Percentiles rank a stretch among this genome's conserved stretches.
These are phyloP conservation scores for Dysmachus trigonus DNA, from an alignment of 2,888 invertebrate genomes.

Conservation along the genomic window DNA sequence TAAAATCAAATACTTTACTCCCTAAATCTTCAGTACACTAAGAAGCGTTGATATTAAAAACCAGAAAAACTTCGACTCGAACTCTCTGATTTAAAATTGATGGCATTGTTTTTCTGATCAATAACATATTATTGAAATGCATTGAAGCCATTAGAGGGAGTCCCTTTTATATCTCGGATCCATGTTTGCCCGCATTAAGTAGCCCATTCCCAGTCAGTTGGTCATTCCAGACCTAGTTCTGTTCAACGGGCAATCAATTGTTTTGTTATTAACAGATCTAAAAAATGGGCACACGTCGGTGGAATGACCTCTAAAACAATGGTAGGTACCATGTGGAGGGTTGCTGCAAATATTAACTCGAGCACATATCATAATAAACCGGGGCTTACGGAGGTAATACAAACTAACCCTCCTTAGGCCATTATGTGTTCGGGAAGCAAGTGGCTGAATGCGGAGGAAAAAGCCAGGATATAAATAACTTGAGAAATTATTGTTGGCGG, in stretches of 20 bases:
- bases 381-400: conserved; percentile 29
- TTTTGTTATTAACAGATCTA: conserved; percentile 6
- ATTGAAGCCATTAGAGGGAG: neutral
- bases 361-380: conserved; percentile 40
- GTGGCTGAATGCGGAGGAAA: neutral
- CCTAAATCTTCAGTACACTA: neutral
- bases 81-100: neutral
- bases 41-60: neutral
- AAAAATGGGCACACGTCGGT: neutral
- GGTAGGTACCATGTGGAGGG: neutral
- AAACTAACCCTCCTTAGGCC: conserved; percentile 29
- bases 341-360: conserved; percentile 31
- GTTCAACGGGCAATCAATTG: neutral
- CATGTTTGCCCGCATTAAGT: neutral
- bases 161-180: neutral
- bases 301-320: conserved; percentile 32
- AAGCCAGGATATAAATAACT: conserved; percentile 45
- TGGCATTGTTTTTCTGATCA: neutral
- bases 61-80: neutral
- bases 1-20: neutral
- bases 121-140: neutral
- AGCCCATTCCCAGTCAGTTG: neutral
- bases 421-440: conserved; percentile 1
- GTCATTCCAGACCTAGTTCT: neutral
- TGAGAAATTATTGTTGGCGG: conserved; percentile 48